These are phyloP conservation scores for Limanda limanda DNA, from an alignment of 2,113 vertebrate genomes.

Conservation along the genomic window DNA sequence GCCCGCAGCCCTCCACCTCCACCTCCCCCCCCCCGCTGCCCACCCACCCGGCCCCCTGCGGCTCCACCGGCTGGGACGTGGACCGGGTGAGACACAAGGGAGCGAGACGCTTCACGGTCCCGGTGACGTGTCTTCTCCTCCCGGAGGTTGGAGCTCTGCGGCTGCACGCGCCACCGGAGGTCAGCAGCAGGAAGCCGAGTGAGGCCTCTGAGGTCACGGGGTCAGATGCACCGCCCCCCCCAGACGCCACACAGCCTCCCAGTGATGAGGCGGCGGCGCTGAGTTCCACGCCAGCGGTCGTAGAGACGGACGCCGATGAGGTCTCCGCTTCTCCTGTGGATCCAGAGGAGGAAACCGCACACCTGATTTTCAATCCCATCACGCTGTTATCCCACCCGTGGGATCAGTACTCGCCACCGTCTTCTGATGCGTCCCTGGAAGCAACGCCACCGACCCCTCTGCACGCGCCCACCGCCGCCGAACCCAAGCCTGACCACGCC, in stretches of 20 bases:
- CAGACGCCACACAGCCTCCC: neutral
- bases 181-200: neutral
- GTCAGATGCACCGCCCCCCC: too few species aligned
- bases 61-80: constrained; percentile 46
- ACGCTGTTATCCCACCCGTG: constrained; percentile 45
- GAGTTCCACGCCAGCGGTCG: neutral
- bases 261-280: neutral
- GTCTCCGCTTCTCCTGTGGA: neutral
- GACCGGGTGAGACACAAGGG: constrained; percentile 53
- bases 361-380: neutral
- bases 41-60: neutral
- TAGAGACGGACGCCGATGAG: neutral
- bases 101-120: constrained; percentile 39
- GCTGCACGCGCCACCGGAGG: neutral
- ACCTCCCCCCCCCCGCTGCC: rapidly evolving
- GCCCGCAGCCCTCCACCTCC: constrained; percentile 45
- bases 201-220: neutral
- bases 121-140: constrained; percentile 49
- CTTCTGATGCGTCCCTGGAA: constrained; percentile 15
- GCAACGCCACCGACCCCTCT: rapidly evolving
- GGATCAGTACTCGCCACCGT: constrained; percentile 58
- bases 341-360: neutral
- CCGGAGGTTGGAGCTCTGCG: constrained; percentile 34
- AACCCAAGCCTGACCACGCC: rapidly evolving
- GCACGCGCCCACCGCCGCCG: neutral